Percentiles rank a stretch among this genome's conserved stretches.
phyloP scores from a whole-genome alignment of 2,113 vertebrate species.

The Syngnathoides biaculeatus region DNA sequence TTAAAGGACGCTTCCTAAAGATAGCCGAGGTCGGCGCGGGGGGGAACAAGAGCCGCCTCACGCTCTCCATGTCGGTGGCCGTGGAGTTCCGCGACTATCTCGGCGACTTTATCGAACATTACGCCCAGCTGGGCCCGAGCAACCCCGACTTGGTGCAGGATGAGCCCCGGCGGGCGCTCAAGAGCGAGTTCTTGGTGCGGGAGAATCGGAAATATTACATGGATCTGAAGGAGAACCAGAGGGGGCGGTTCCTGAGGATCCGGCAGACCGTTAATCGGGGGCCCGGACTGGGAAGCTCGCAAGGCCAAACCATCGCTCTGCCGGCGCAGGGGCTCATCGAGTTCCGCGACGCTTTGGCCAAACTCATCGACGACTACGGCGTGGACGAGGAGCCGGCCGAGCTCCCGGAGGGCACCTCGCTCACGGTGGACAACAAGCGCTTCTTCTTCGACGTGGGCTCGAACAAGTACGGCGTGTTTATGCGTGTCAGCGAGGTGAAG shows the following conservation, averaged over 20 bases:
- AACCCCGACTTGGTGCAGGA: slow-evolving; percentile 91
- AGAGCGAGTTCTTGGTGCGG: slow-evolving; percentile 97
- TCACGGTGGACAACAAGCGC: slow-evolving; percentile 98
- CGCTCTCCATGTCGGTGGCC: slow-evolving; percentile 94
- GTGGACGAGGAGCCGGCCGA: slow-evolving; percentile 98
- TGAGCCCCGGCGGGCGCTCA: slow-evolving; percentile 92
- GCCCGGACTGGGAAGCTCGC: slow-evolving; percentile 90
- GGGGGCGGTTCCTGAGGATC: slow-evolving; percentile 96
- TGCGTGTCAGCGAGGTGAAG: slow-evolving; percentile 98
- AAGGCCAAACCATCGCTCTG: slow-evolving; percentile 97
- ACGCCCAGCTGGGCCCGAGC: slow-evolving; percentile 94
- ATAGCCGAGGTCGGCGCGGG: slow-evolving; percentile 93
- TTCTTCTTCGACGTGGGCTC: slow-evolving; percentile 99
- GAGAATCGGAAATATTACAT: slow-evolving; percentile 99
- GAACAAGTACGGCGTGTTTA: slow-evolving; percentile 98
- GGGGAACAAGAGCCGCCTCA: slow-evolving; percentile 91
- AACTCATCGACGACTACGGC: slow-evolving; percentile 97
- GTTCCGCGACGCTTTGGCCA: slow-evolving; percentile 95
- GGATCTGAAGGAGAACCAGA: slow-evolving; percentile 99
- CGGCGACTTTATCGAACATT: slow-evolving; percentile 99
- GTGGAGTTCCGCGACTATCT: slow-evolving; percentile 98
- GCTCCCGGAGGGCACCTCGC: slow-evolving; percentile 97
- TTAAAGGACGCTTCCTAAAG: slow-evolving; percentile 95
- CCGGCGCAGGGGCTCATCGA: slow-evolving; percentile 96
- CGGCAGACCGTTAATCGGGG: slow-evolving; percentile 98